Base-by-base conservation (phyloP, 2,888 invertebrate genomes). In the Drosophila mimetica region DNA sequence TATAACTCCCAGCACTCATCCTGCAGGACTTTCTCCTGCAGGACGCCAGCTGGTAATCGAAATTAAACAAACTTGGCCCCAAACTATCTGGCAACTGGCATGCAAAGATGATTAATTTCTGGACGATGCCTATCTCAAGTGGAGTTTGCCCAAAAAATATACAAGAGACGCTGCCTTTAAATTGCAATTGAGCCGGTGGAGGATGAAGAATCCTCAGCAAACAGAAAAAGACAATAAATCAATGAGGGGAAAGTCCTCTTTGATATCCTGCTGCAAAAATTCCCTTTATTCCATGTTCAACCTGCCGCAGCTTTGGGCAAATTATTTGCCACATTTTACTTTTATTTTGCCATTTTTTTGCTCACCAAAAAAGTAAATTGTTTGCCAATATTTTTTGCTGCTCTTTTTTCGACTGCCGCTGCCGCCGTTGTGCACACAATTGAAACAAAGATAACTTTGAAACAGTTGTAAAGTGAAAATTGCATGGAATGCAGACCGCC, bases 281-380 rank as follows among this genome's bases (percentile, higher is more conserved):
- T 51, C 20, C 51, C 28, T 39, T 54, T 30, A 18, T 22, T n/a
- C 18, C 34, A 39, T 37, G 63, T 66, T 47, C 79, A 85, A 82
- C 88, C 83, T 86, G 83, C 75, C 86, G 70, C 80, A 80, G 86
- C 88, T 89, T 89, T 89, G 89, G 85, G 89, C 78, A 89, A 89
- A 89, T 89, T 86, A 89, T 86, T 89, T 89, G 77, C 83, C 74
- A 65, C 79, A 66, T 78, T 82, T 79, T 75, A 64, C 70, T 69
- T 76, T 76, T 72, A 57, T 71, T 73, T 73, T 63, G 53, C 60
- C 46, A 81, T 74, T 75, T 51, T 71, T 69, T 25, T 25, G 25
- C 25, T 25, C 25, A 25, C 55, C 71, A 63, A 77, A 77, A 44
- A 88, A 82, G 88, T 89, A 89, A 89, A 89, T 89, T 89, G 88